Evolutionary conservation across 2,888 invertebrate genomes (phyloP).

Genomic region (Drosophila neotestacea): DNA sequence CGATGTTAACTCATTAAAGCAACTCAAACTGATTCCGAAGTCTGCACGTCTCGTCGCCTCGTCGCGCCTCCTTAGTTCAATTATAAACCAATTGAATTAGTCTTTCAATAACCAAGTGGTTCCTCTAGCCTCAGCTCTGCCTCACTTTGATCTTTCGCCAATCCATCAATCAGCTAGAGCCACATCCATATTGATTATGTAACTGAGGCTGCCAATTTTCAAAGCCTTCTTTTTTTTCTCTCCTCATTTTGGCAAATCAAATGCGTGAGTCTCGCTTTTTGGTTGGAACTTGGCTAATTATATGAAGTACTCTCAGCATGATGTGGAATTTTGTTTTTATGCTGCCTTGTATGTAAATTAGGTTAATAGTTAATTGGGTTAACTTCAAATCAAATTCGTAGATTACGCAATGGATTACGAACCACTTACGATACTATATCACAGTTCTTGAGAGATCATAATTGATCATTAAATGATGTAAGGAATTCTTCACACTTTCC

Average conservation of each 20-base stretch:
- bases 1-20: conserved; percentile 67
- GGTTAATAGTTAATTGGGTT: conserved; percentile 72
- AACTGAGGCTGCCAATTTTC: conserved; percentile 68
- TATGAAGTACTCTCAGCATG: conserved; percentile 61
- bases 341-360: conserved; percentile 54
- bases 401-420: conserved; percentile 25
- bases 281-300: conserved; percentile 54
- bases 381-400: conserved; percentile 22
- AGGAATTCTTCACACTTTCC: neutral
- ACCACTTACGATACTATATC: neutral
- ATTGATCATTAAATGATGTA: neutral
- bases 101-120: conserved; percentile 54
- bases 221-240: conserved; percentile 21
- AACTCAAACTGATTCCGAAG: conserved; percentile 42
- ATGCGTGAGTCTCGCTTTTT: conserved; percentile 60
- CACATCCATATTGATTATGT: conserved; percentile 58
- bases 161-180: conserved; percentile 73
- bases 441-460: conserved; percentile 8
- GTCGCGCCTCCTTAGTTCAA: conserved; percentile 74
- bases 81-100: conserved; percentile 78
- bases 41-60: conserved; percentile 27
- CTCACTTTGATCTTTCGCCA: conserved; percentile 43
- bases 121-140: conserved; percentile 25
- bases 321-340: conserved; percentile 56
- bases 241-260: conserved; percentile 44